These are phyloP conservation scores for Bombus picipes DNA, from an alignment of 1,140 invertebrate genomes.

Conservation along the genomic window DNA sequence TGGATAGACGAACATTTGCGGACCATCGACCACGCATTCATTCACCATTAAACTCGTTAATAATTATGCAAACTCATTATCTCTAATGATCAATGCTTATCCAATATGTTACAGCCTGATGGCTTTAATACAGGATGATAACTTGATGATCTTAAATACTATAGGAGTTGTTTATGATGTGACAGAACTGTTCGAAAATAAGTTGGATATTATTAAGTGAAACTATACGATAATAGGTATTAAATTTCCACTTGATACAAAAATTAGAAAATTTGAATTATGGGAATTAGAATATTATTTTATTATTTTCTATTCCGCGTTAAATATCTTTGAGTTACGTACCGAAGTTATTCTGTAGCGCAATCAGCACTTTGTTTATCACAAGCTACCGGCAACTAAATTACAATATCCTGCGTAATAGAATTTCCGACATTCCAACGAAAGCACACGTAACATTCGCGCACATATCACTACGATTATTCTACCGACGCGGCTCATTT, in stretches of 20 bases:
- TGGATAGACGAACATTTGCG: background rate
- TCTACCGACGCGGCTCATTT: background rate
- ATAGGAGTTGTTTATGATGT: too few species aligned
- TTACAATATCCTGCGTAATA: background rate
- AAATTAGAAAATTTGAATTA: too few species aligned
- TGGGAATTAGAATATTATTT: too few species aligned
- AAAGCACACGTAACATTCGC: background rate
- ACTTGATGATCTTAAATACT: background rate
- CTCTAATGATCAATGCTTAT: conserved; percentile 11
- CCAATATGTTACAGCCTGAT: background rate
- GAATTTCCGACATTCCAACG: background rate
- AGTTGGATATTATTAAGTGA: background rate
- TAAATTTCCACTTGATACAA: too few species aligned
- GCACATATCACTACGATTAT: background rate
- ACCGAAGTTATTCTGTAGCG: background rate
- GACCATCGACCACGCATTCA: background rate
- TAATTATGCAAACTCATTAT: conserved; percentile 16
- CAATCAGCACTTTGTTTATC: background rate
- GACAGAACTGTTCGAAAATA: too few species aligned
- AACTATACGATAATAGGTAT: background rate
- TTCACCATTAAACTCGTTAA: conserved; percentile 7
- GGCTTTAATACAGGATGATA: background rate
- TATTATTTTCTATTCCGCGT: background rate
- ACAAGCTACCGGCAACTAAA: background rate
- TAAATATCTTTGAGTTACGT: background rate